A percentile compares a stretch with the other conserved stretches of the same genome.
Conservation (phyloP, 2,797 vertebrate species). For the Rhinatrema bivittatum region DNA sequence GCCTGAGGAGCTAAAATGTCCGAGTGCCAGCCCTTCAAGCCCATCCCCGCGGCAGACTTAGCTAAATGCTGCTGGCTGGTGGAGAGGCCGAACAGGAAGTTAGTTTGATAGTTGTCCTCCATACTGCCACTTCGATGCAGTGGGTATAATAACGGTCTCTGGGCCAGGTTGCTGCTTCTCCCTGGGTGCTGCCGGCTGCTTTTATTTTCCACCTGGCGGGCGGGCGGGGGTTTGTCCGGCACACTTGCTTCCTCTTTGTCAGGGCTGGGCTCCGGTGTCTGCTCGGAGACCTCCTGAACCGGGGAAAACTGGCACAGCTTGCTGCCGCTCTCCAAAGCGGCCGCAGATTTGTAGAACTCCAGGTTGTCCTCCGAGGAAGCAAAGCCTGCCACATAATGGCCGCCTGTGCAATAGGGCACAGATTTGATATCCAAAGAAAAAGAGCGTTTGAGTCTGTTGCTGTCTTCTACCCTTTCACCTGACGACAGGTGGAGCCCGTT, state of each 20-base stretch:
- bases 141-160: constrained; percentile 39
- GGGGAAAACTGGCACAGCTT: constrained; percentile 88
- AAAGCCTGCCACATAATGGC: constrained; percentile 28
- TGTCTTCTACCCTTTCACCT: constrained; percentile 66
- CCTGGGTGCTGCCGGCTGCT: constrained; percentile 31
- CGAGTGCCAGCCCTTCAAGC: constrained; percentile 89
- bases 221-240: neutral
- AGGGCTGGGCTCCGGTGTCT: constrained; percentile 78
- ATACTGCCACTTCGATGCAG: constrained; percentile 76
- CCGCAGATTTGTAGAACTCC: constrained; percentile 68
- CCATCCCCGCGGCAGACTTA: constrained; percentile 46
- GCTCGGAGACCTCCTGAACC: constrained; percentile 85
- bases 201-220: constrained; percentile 41
- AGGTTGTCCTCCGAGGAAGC: constrained; percentile 45
- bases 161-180: constrained; percentile 12
- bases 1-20: constrained; percentile 78
- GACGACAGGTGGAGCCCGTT: constrained; percentile 63
- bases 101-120: constrained; percentile 66
- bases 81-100: constrained; percentile 75
- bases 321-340: constrained; percentile 57
- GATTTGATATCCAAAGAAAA: constrained; percentile 90
- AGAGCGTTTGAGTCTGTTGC: constrained; percentile 75
- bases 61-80: constrained; percentile 80
- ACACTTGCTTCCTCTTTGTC: constrained; percentile 62
- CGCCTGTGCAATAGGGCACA: constrained; percentile 52